phyloP scores from a whole-genome alignment of 2,113 vertebrate species.

The Nerophis lumbriciformis region DNA sequence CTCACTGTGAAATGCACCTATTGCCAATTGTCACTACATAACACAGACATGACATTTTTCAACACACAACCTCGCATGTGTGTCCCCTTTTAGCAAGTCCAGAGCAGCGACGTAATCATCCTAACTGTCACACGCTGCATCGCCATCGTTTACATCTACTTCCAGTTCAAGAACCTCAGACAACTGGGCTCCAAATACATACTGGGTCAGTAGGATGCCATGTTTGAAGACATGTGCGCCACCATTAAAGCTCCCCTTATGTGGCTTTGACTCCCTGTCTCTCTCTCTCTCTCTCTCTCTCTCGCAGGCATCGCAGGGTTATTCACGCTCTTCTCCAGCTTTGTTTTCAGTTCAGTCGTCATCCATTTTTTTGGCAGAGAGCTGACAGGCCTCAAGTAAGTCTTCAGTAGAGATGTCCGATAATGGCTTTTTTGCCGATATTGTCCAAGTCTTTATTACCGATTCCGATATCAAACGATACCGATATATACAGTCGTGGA shows the following conservation, averaged over 20 bases:
- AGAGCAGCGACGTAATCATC: conserved; percentile 91
- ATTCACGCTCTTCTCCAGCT: conserved; percentile 97
- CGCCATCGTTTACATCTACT: conserved; percentile 96
- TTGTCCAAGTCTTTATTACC: too few relatives aligned
- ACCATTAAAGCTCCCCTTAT: background rate
- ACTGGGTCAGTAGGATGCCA: conserved; percentile 73
- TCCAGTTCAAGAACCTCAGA: conserved; percentile 94
- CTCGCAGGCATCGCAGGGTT: conserved; percentile 88
- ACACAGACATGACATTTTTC: background rate
- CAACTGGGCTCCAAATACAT: conserved; percentile 98
- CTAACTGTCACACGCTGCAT: conserved; percentile 92
- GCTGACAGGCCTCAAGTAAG: conserved; percentile 94
- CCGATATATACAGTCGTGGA: too few relatives aligned
- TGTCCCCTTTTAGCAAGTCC: conserved; percentile 71
- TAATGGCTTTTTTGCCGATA: too few relatives aligned
- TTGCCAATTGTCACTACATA: too few relatives aligned
- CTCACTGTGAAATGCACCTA: too few relatives aligned
- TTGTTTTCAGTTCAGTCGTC: conserved; percentile 95
- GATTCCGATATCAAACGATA: too few relatives aligned
- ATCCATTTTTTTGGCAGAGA: conserved; percentile 98
- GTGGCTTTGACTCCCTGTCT: too few relatives aligned
- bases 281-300: conserved; percentile 17
- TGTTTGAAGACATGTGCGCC: background rate
- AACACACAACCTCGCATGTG: background rate
- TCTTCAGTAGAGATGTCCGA: conserved; percentile 7